A percentile compares a stretch with the other conserved stretches of the same genome.
phyloP scores from a whole-genome alignment of 2,888 invertebrate species.

The Lottia gigantea region DNA sequence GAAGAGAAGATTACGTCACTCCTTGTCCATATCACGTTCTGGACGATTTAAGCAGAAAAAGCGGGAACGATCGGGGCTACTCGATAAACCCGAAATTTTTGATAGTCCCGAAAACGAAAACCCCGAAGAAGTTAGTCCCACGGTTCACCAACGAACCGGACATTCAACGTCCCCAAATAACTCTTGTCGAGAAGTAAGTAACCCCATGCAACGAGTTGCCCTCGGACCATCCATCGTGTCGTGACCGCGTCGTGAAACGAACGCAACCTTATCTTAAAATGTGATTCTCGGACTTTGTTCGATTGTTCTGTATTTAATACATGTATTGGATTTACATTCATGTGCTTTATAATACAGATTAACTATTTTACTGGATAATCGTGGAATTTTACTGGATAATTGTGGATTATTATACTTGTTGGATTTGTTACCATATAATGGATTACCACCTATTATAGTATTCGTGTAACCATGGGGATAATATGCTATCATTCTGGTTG shows the following conservation, averaged over 20 bases:
- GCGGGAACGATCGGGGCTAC: conserved; percentile 48
- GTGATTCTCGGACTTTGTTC: no score
- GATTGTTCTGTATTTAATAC: no score
- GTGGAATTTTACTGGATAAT: no score
- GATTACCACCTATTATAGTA: no score
- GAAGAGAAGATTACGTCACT: conserved; percentile 48
- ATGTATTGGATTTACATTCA: no score
- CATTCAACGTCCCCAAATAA: conserved; percentile 6
- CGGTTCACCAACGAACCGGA: neutral
- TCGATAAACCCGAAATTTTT: conserved; percentile 52
- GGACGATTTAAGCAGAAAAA: conserved; percentile 58
- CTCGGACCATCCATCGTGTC: neutral
- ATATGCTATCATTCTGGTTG: no score
- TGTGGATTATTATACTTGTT: no score
- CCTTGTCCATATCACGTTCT: conserved; percentile 58
- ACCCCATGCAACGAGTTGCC: conserved; percentile 2
- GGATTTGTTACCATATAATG: no score
- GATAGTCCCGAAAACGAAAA: conserved; percentile 19
- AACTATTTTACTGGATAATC: no score
- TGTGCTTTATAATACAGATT: no score
- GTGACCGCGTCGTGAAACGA: neutral
- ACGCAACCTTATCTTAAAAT: no score
- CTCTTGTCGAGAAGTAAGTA: neutral
- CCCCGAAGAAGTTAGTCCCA: neutral
- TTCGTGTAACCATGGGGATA: no score